Percentiles rank a stretch among this genome's conserved stretches.
Conservation (phyloP, 2,797 vertebrate genomes). For the Oryzias dopingdopingensis region DNA sequence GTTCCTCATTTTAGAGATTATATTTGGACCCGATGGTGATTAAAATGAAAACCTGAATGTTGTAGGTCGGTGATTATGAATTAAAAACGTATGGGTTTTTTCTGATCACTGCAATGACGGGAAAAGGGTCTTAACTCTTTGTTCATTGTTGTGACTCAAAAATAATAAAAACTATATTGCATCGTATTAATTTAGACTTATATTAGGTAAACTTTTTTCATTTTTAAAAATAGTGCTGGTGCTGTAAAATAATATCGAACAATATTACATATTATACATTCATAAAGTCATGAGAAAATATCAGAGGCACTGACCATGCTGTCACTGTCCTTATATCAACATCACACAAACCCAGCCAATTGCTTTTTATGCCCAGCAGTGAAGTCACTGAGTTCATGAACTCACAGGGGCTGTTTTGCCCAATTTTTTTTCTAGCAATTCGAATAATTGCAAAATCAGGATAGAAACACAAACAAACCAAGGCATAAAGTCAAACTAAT, state of each 20-base stretch:
- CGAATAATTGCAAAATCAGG: too few relatives aligned
- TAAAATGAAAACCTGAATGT: slow-evolving; percentile 45
- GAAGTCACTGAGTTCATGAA: not conserved
- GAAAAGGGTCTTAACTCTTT: slow-evolving; percentile 67
- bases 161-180: not conserved
- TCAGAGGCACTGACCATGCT: not conserved
- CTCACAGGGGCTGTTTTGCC: not conserved
- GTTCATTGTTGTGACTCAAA: slow-evolving; percentile 29
- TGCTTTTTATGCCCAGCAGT: not conserved
- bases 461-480: too few relatives aligned
- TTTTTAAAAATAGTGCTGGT: too few relatives aligned
- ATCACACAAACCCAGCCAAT: not conserved
- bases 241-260: too few relatives aligned
- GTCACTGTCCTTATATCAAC: not conserved
- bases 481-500: too few relatives aligned
- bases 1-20: slow-evolving; percentile 11
- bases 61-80: slow-evolving; percentile 56
- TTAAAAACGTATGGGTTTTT: slow-evolving; percentile 52
- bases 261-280: not conserved
- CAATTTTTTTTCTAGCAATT: not conserved
- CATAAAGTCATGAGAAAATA: not conserved
- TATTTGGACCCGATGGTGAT: slow-evolving; percentile 24
- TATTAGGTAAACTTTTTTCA: too few relatives aligned
- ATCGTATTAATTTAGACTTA: too few relatives aligned
- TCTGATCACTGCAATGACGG: slow-evolving; percentile 28